Percentiles rank a stretch among this genome's conserved stretches.
Evolutionary conservation across 2,113 vertebrate species (phyloP).

Genomic region (Gopherus flavomarginatus): DNA sequence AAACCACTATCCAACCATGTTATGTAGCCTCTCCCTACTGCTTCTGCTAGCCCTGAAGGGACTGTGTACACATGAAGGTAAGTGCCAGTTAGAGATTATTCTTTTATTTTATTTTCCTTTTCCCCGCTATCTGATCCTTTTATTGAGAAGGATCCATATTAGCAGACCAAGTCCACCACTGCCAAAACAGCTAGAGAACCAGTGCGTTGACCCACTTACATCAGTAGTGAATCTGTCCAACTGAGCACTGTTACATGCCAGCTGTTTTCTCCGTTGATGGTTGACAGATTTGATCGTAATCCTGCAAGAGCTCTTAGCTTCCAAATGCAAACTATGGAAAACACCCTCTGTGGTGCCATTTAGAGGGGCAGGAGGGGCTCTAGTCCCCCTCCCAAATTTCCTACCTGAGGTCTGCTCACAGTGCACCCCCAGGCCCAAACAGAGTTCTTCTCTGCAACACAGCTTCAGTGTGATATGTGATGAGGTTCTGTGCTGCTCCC

Average conservation of each 20-base stretch:
- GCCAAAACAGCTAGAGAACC: not conserved
- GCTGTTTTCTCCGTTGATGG: no score
- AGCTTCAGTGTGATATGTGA: no score
- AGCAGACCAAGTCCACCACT: no score
- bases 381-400: no score
- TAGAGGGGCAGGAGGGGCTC: no score
- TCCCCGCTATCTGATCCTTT: not conserved
- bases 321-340: not conserved
- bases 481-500: no score
- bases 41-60: not conserved
- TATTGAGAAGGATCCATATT: no score
- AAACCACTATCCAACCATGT: not conserved
- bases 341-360: no score
- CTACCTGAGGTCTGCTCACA: no score
- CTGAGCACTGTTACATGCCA: not conserved
- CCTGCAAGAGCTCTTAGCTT: not conserved
- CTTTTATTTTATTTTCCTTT: not conserved
- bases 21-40: not conserved
- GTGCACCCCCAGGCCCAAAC: no score
- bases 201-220: not conserved
- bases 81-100: accelerated
- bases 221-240: not conserved
- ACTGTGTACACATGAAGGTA: not conserved
- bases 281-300: not conserved
- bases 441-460: no score